Evolutionary conservation across 1,140 invertebrate species (phyloP).

Genomic region (Dolichoris vasculosae): DNA sequence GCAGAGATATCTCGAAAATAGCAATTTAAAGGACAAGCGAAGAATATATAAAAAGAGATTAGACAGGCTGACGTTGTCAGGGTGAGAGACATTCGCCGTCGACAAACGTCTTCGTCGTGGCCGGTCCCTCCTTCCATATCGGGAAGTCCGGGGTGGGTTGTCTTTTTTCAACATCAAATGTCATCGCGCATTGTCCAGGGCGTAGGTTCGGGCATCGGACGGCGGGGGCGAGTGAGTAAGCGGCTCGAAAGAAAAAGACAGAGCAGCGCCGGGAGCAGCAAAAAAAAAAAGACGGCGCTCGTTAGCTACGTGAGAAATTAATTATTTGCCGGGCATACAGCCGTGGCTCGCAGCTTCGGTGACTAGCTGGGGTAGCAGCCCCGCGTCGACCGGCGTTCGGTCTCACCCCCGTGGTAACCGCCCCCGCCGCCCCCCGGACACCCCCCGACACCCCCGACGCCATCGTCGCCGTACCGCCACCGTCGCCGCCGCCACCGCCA

Average conservation of each 20-base stretch:
- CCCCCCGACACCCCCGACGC: slow-evolving; percentile 7
- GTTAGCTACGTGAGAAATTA: slow-evolving; percentile 75
- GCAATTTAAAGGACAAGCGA: neutral
- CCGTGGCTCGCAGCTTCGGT: slow-evolving; percentile 59
- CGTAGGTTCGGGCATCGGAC: neutral
- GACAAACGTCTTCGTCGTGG: neutral
- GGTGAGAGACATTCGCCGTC: too few species aligned
- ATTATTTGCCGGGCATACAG: slow-evolving; percentile 73
- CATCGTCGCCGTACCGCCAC: slow-evolving; percentile 31
- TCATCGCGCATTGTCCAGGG: slow-evolving; percentile 63
- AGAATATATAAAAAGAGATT: neutral
- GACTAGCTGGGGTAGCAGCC: slow-evolving; percentile 48
- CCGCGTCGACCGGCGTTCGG: slow-evolving; percentile 40
- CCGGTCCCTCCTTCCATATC: neutral
- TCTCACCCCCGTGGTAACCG: neutral
- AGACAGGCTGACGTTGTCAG: neutral
- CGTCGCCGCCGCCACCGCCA: neutral
- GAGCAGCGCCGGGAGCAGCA: neutral
- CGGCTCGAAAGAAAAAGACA: slow-evolving; percentile 18
- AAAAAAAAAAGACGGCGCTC: slow-evolving; percentile 65
- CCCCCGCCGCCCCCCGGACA: neutral
- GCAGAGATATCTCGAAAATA: neutral
- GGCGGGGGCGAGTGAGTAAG: neutral
- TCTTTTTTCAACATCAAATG: slow-evolving; percentile 55
- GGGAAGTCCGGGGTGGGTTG: too few species aligned